A percentile compares a stretch with the other conserved stretches of the same genome.
Conservation (phyloP, 2,797 vertebrate species). For the Ispidina lecontei region DNA sequence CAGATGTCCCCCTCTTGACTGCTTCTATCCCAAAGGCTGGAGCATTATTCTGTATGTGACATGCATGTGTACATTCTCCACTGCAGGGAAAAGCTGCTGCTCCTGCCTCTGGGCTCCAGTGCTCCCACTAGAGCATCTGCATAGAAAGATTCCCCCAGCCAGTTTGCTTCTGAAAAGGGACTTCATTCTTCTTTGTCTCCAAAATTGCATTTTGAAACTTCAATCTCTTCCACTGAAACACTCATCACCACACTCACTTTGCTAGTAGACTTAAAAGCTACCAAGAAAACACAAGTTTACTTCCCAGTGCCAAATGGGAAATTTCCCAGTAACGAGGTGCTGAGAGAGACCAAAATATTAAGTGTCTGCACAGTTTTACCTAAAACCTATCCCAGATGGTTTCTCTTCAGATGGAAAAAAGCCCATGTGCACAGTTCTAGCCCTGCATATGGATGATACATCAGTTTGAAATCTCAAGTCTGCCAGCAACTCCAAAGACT, state of each 20-base stretch:
- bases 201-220: not conserved
- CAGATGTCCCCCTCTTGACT: not conserved
- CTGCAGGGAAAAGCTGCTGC: not conserved
- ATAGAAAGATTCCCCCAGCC: not conserved
- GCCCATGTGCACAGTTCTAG: not conserved
- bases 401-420: not conserved
- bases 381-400: not conserved
- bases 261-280: not conserved
- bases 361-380: not conserved
- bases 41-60: not conserved
- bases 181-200: not conserved
- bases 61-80: not conserved
- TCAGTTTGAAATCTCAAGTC: not conserved
- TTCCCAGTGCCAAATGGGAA: not conserved
- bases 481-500: not conserved
- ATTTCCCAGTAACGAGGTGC: not conserved
- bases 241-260: not conserved
- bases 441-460: not conserved
- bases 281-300: not conserved
- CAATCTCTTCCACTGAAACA: not conserved
- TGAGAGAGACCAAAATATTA: not conserved
- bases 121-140: not conserved
- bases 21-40: not conserved
- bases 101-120: not conserved
- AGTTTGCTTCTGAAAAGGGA: not conserved